Base-by-base conservation (phyloP, 2,888 invertebrate genomes). In the Xestoiulus laeticollis region DNA sequence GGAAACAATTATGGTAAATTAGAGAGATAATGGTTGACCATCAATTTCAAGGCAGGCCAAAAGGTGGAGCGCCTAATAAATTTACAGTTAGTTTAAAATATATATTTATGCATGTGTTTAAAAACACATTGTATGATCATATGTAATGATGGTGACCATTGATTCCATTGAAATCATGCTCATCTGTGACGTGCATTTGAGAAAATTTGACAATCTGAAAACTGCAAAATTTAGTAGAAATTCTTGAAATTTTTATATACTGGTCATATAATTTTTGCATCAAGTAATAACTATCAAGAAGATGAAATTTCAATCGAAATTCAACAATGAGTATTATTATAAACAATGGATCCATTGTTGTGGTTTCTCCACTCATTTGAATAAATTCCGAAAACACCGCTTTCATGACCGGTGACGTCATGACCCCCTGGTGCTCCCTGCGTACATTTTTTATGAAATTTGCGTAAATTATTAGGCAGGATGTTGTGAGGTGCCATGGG, bases 301-400 rank as follows among this genome's bases (percentile, higher is more conserved):
- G 19, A 59, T 59, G 59, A n/a, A 59, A 59, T 59, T n/a, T 19
- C n/a, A 59, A 3, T n/a, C 59, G n/a, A 59, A 59, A 19, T 59
- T 6, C 59, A 59, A 59, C 59, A 59, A 59, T 59, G 59, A n/a
- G 1, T 59, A n/a, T n/a, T 59, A 4, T 59, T 19, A n/a, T n/a
- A 59, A 59, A 59, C 59, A 59, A 59, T 59, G 59, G 59, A 6
- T 6, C 59, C 59, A 59, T 59, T 59, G 59, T 59, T 59, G 59
- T 59, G 19, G 48, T 48, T 16, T 22, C n/a, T n/a, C 19, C 0
- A n/a, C 2, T 19, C 59, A n/a, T 59, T 59, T 59, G 59, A 19
- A 59, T 59, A n/a, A 19, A 6, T 59, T 59, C n/a, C n/a, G 59
- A 16, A 59, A 59, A 59, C 19, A 59, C n/a, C n/a, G n/a, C 19